phyloP scores from a whole-genome alignment of 2,888 invertebrate species.

The Xanthia togata region DNA sequence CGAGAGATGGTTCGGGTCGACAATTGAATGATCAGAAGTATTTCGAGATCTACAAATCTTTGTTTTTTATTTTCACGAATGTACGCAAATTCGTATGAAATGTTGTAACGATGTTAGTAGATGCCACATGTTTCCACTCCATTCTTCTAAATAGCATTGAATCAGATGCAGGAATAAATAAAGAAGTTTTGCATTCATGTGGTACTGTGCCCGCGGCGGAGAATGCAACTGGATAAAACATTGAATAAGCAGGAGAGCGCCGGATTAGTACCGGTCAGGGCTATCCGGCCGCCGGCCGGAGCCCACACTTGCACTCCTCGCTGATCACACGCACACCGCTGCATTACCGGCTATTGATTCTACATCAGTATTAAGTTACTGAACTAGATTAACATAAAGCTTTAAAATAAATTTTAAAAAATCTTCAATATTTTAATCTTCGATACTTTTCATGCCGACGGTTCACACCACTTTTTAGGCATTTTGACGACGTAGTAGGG shows the following conservation, averaged over 20 bases:
- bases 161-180: no score
- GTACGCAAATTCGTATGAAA: not conserved
- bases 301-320: no score
- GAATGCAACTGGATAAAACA: conserved; percentile 13
- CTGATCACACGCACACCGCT: not conserved
- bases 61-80: not conserved
- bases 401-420: no score
- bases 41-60: not conserved
- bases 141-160: not conserved
- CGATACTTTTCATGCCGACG: no score
- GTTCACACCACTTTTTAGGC: no score
- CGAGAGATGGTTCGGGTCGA: not conserved
- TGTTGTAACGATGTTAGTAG: not conserved
- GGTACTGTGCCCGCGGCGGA: not conserved
- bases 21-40: not conserved
- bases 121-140: not conserved
- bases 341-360: not conserved
- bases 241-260: not conserved
- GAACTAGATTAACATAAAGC: no score
- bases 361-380: not conserved
- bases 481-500: no score
- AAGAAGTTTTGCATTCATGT: no score
- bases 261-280: not conserved
- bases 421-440: no score
- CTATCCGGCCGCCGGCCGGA: not conserved